Conservation (phyloP, 2,888 invertebrate genomes). For the Matsumyia berberina region DNA sequence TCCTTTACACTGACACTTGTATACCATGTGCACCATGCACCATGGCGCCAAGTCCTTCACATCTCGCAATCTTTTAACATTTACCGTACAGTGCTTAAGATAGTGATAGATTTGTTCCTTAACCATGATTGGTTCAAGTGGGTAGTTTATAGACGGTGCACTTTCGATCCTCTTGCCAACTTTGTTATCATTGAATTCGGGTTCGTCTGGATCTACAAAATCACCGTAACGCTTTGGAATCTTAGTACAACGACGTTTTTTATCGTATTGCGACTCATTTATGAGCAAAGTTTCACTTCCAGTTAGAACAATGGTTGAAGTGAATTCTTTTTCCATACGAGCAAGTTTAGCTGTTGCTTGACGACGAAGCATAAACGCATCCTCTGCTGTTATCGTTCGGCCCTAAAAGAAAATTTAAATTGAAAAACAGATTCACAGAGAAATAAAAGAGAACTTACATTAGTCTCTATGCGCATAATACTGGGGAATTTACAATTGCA, state of each 20-base stretch:
- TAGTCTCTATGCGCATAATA: constrained; percentile 82
- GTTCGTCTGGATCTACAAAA: constrained; percentile 80
- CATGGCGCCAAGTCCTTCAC: constrained; percentile 86
- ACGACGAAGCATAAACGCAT: constrained; percentile 82
- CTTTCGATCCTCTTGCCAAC: constrained; percentile 64
- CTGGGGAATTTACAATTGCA: constrained; percentile 84
- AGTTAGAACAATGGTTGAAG: constrained; percentile 88
- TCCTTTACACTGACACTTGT: constrained; percentile 88
- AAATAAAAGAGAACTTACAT: constrained; percentile 78
- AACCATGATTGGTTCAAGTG: constrained; percentile 77
- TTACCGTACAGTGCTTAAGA: constrained; percentile 81
- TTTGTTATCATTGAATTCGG: constrained; percentile 64
- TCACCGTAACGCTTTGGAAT: constrained; percentile 87
- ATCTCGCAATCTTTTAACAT: constrained; percentile 79
- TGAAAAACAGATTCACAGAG: neutral
- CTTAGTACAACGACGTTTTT: constrained; percentile 86
- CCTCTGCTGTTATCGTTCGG: constrained; percentile 81
- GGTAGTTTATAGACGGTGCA: constrained; percentile 45
- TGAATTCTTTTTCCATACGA: constrained; percentile 89
- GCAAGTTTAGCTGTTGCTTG: constrained; percentile 86
- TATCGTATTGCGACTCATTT: constrained; percentile 85
- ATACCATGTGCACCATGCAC: constrained; percentile 88
- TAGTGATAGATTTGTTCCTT: constrained; percentile 78
- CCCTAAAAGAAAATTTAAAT: constrained; percentile 78
- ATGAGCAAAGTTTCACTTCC: constrained; percentile 88